phyloP scores from a whole-genome alignment of 2,797 vertebrate genomes.

The Taenioides sp. region DNA sequence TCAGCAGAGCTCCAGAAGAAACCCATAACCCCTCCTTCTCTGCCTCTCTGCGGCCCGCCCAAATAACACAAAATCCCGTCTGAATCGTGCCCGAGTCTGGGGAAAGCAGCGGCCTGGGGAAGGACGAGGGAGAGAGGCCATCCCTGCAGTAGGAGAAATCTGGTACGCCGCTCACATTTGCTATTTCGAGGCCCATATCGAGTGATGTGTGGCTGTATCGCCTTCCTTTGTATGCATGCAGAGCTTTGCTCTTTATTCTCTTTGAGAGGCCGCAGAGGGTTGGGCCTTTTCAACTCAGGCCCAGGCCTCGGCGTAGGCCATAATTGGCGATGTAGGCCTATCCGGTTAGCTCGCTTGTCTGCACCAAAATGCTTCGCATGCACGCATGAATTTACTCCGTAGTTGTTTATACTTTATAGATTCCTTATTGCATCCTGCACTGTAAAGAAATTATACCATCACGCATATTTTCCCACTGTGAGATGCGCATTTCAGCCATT shows the following conservation, averaged over 20 bases:
- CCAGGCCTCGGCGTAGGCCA: conserved; percentile 69
- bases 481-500: not conserved
- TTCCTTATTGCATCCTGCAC: rapidly evolving
- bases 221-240: conserved; percentile 57
- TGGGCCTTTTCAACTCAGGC: conserved; percentile 72
- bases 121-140: conserved; percentile 76
- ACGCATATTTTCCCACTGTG: rapidly evolving
- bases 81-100: conserved; percentile 83
- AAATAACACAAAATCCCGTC: conserved; percentile 80
- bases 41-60: conserved; percentile 86
- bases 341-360: conserved; percentile 38
- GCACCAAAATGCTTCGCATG: not conserved
- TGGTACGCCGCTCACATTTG: conserved; percentile 67
- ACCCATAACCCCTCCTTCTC: conserved; percentile 89
- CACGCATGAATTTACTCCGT: rapidly evolving
- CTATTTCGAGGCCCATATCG: conserved; percentile 22
- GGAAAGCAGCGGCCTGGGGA: conserved; percentile 79
- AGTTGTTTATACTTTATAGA: not conserved
- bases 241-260: conserved; percentile 47
- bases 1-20: conserved; percentile 79
- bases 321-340: conserved; percentile 54
- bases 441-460: rapidly evolving
- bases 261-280: conserved; percentile 65
- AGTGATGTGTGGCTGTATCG: conserved; percentile 8
- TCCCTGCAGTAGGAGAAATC: conserved; percentile 66